Evolutionary conservation across 2,113 vertebrate species (phyloP).

Genomic region (Proteles cristata): DNA sequence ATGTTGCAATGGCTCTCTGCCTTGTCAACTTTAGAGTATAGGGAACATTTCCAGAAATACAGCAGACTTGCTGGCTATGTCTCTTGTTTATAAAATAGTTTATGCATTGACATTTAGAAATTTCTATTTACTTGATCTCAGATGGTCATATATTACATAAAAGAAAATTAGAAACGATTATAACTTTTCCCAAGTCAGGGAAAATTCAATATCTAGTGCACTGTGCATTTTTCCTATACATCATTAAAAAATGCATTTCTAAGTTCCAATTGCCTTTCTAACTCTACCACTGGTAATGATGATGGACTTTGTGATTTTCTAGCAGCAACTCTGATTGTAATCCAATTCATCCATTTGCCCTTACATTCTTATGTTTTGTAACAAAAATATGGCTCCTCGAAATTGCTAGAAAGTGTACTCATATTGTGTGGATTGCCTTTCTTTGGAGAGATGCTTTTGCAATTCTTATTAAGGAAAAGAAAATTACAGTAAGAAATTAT

Average conservation of each 20-base stretch:
- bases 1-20: constrained; percentile 78
- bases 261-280: constrained; percentile 70
- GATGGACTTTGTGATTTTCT: constrained; percentile 76
- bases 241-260: constrained; percentile 69
- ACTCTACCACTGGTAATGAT: constrained; percentile 64
- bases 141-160: constrained; percentile 73
- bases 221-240: constrained; percentile 56
- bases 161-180: constrained; percentile 81
- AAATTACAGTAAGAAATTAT: constrained; percentile 61
- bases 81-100: constrained; percentile 84
- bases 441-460: constrained; percentile 69
- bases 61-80: constrained; percentile 78
- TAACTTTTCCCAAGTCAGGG: constrained; percentile 73
- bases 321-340: constrained; percentile 73
- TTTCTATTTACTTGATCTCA: constrained; percentile 80
- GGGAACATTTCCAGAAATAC: constrained; percentile 78
- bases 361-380: constrained; percentile 73
- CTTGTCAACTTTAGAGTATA: constrained; percentile 71
- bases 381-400: constrained; percentile 69
- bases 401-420: constrained; percentile 70
- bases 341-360: constrained; percentile 64
- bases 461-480: constrained; percentile 68
- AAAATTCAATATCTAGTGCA: constrained; percentile 67
- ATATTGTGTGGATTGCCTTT: constrained; percentile 68
- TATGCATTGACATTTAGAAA: constrained; percentile 85